A percentile compares a stretch with the other conserved stretches of the same genome.
Evolutionary conservation across 2,113 vertebrate genomes (phyloP).

Genomic region (Fukomys damarensis): DNA sequence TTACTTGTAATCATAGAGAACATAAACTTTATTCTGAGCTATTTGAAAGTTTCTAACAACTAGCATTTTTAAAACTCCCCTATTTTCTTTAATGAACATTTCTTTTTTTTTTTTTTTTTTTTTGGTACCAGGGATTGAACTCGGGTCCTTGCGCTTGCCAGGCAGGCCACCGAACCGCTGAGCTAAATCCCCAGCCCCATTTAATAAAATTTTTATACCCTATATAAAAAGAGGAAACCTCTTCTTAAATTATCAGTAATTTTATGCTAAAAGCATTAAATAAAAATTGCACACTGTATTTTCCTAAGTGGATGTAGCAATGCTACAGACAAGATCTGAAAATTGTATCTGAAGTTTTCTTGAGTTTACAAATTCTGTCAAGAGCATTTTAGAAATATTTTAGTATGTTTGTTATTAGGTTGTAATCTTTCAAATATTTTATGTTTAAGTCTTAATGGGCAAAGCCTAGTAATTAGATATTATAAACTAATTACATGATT

Average conservation of each 20-base stretch:
- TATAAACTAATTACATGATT: neutral
- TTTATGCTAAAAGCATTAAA: neutral
- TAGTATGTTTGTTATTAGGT: neutral
- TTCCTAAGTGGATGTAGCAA: neutral
- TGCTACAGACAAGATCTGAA: neutral
- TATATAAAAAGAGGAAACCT: neutral
- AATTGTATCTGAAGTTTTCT: neutral
- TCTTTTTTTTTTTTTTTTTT: too few relatives aligned
- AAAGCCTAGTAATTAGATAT: neutral
- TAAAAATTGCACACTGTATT: neutral
- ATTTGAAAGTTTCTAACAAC: neutral
- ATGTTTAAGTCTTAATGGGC: conserved; percentile 16
- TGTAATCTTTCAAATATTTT: neutral
- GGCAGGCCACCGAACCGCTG: too few relatives aligned
- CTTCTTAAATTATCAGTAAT: neutral
- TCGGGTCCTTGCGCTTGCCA: too few relatives aligned
- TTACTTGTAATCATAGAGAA: neutral
- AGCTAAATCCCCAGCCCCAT: too few relatives aligned
- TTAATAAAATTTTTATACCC: neutral
- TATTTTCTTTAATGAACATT: neutral
- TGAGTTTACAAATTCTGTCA: neutral
- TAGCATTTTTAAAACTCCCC: neutral
- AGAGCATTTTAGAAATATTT: neutral
- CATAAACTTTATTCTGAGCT: neutral
- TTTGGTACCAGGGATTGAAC: too few relatives aligned